phyloP scores from a whole-genome alignment of 2,888 invertebrate genomes.

The Microplitis deprimator region DNA sequence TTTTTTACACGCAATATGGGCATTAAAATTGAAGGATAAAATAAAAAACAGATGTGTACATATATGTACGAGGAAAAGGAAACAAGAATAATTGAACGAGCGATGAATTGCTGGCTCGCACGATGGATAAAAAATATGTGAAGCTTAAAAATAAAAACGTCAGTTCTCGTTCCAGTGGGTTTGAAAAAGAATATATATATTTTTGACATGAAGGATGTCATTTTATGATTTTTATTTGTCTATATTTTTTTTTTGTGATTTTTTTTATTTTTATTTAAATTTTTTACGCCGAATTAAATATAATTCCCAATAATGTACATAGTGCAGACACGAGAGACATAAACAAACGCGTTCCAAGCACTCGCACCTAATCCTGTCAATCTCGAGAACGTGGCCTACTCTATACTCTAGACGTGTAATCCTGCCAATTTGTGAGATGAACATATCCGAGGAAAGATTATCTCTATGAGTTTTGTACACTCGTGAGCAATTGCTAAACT shows the following conservation, averaged over 20 bases:
- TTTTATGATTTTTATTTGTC: constrained; percentile 3
- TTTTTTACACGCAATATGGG: constrained; percentile 33
- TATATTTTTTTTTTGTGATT: not conserved
- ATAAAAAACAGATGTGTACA: constrained; percentile 11
- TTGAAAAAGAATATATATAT: not conserved
- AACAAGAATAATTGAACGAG: constrained; percentile 4
- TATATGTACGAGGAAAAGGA: not conserved
- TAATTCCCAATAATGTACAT: constrained; percentile 39
- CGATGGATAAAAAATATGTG: constrained; percentile 2
- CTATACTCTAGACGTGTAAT: constrained; percentile 61
- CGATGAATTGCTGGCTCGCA: constrained; percentile 1
- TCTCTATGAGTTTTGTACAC: constrained; percentile 37
- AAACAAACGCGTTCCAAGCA: constrained; percentile 46
- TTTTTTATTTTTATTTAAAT: not conserved
- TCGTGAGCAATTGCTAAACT: constrained; percentile 39
- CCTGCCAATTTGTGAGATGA: constrained; percentile 66
- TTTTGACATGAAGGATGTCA: not conserved
- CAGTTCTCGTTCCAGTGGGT: not conserved
- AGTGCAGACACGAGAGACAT: constrained; percentile 17
- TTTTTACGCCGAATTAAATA: constrained; percentile 27
- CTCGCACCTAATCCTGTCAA: constrained; percentile 66
- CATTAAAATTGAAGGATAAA: constrained; percentile 36
- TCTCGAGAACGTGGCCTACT: constrained; percentile 66
- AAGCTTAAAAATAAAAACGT: constrained; percentile 19
- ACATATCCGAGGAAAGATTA: constrained; percentile 49